A percentile compares a stretch with the other conserved stretches of the same genome.
phyloP scores from a whole-genome alignment of 1,140 invertebrate genomes.

The Formica exsecta region DNA sequence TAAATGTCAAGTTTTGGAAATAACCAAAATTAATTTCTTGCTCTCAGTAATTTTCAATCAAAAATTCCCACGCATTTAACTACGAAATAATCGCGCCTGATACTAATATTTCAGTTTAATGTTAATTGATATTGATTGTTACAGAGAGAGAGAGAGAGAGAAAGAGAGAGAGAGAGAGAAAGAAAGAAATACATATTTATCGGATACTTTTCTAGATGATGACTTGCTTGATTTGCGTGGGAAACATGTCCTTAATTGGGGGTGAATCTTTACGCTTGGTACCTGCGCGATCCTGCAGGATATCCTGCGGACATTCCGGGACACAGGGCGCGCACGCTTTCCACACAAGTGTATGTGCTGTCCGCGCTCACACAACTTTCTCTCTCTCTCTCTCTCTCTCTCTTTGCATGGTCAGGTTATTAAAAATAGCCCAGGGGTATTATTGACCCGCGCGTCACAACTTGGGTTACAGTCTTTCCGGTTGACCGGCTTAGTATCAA shows the following conservation, averaged over 20 bases:
- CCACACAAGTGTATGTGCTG: not conserved
- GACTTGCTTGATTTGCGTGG: not conserved
- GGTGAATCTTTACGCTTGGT: slow-evolving; percentile 12
- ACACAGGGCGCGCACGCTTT: slow-evolving; percentile 2
- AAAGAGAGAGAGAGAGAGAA: too few species aligned
- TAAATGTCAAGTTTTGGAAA: not conserved
- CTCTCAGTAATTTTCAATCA: not conserved
- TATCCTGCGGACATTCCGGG: slow-evolving; percentile 33
- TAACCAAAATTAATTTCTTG: not conserved
- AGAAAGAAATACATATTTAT: not conserved
- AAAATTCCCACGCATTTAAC: not conserved
- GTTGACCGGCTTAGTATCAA: slow-evolving; percentile 66
- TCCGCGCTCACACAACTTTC: not conserved
- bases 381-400: too few species aligned
- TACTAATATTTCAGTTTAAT: not conserved
- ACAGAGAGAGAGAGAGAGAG: too few species aligned
- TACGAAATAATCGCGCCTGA: not conserved
- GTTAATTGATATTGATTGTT: not conserved
- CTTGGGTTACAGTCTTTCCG: slow-evolving; percentile 73
- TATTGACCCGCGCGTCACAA: slow-evolving; percentile 78
- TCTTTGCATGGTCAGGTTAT: slow-evolving; percentile 61
- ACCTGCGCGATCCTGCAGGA: slow-evolving; percentile 22
- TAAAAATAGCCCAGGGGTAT: slow-evolving; percentile 79
- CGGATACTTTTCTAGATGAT: slow-evolving; percentile 2
- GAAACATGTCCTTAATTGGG: not conserved